Base-by-base conservation (phyloP, 2,888 invertebrate genomes). In the Zygaena filipendulae region DNA sequence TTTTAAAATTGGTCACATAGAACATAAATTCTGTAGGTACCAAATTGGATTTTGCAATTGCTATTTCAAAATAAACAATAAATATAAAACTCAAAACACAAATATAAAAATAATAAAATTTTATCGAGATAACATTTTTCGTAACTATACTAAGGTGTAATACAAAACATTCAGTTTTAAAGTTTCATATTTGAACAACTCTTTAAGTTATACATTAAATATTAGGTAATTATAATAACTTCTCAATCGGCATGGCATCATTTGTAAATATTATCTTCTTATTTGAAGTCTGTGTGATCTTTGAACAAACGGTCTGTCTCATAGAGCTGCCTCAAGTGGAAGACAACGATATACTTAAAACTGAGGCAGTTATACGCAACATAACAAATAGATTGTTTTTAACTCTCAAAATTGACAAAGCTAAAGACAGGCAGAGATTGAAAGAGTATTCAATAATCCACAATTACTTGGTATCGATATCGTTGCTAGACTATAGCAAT, bases 351-450 rank as follows among this genome's bases (percentile, higher is more conserved):
- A 56, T 57, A 12, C 13, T 42, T 25, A 28, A 16, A 18, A 50
- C 58, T 10, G 60, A 59, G 28, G 33, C 36, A 4, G 37, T 40
- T 4, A 42, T 62, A 24, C 49, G 51, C 11, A 39, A 48, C n/a
- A 53, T 49, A 2, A 46, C 56, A 2, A 61, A 63, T 30, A 38
- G 47, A 23, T 29, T 72, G 27, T 64, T 72, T 36, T 35, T 41
- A 7, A 39, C 19, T 27, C 39, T 71, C 0, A 52, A 49, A 31
- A 31, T 66, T 4, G 44, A 41, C 23, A 39, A 35, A 19, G 29
- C 36, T 2, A 45, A 46, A 18, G 36, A 43, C 9, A 52, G 45
- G 21, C 35, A 40, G 2, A 55, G 40, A 29, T 36, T 61, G 9
- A 47, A 43, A 29, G 53, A 63, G 20, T 61, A 53, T 33, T 42